phyloP scores from a whole-genome alignment of 2,888 invertebrate genomes.

The Vanessa cardui region DNA sequence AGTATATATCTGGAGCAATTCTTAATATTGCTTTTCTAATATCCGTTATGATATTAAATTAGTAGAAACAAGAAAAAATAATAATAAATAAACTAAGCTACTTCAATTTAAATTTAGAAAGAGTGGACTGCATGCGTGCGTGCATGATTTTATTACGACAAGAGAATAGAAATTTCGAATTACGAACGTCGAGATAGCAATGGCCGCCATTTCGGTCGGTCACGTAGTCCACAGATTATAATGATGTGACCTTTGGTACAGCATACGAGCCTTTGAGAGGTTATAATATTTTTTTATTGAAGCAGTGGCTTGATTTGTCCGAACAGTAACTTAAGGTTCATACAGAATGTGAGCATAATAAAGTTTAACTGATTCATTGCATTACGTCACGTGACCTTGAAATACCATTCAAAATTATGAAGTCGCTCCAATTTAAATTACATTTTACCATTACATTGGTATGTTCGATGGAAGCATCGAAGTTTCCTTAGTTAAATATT shows the following conservation, averaged over 20 bases:
- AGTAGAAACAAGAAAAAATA: background rate
- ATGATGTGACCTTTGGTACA: constrained; percentile 75
- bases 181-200: constrained; percentile 59
- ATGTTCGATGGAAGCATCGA: too few relatives aligned
- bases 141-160: constrained; percentile 76
- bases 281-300: constrained; percentile 75
- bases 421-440: too few relatives aligned
- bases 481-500: too few relatives aligned
- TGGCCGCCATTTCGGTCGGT: constrained; percentile 66
- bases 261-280: constrained; percentile 61
- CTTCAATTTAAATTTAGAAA: constrained; percentile 54
- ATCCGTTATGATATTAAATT: background rate
- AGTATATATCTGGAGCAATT: background rate
- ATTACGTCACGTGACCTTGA: too few relatives aligned
- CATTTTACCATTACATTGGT: too few relatives aligned
- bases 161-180: constrained; percentile 78
- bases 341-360: constrained; percentile 36
- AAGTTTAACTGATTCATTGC: too few relatives aligned
- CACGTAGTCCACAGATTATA: constrained; percentile 74
- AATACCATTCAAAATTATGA: too few relatives aligned
- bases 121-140: constrained; percentile 59
- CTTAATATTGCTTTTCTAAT: background rate
- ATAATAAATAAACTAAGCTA: constrained; percentile 41
- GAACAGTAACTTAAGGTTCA: constrained; percentile 45
- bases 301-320: constrained; percentile 66